Conservation (phyloP, 1,140 invertebrate species). For the Tribolium castaneum region DNA sequence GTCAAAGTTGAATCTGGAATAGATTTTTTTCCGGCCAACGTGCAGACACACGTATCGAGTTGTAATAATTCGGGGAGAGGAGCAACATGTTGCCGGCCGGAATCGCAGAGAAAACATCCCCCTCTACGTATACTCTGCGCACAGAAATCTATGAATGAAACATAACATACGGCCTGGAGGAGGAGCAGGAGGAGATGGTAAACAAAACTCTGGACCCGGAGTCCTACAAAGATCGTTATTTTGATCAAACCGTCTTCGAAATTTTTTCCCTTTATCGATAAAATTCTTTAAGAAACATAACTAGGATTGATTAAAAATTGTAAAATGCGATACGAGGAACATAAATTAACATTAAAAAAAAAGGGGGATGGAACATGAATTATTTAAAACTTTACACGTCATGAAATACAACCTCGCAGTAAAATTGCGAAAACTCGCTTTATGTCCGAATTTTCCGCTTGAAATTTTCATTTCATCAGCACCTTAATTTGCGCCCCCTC, state of each 20-base stretch:
- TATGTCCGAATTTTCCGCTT: not conserved
- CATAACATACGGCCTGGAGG: constrained; percentile 27
- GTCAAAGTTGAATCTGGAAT: constrained; percentile 29
- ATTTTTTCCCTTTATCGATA: too few relatives aligned
- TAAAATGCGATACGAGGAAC: too few relatives aligned
- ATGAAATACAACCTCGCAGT: too few relatives aligned
- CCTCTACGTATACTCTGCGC: constrained; percentile 32
- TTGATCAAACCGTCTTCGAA: too few relatives aligned
- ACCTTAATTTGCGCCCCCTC: not conserved
- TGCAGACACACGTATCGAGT: not conserved
- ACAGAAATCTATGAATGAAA: constrained; percentile 46
- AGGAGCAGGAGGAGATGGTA: not conserved
- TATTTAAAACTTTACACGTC: too few relatives aligned
- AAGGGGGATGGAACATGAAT: not conserved
- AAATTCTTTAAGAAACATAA: too few relatives aligned
- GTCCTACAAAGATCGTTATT: not conserved
- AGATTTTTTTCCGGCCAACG: constrained; percentile 3
- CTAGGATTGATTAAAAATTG: too few relatives aligned
- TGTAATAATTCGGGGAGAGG: constrained; percentile 27
- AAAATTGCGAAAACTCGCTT: too few relatives aligned
- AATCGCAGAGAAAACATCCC: constrained; percentile 9
- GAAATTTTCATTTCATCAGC: not conserved
- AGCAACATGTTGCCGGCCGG: constrained; percentile 43
- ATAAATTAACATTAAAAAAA: not conserved
- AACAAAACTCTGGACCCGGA: not conserved